Evolutionary conservation across 2,797 vertebrate genomes (phyloP).

Genomic region (Pteronotus mesoamericanus): DNA sequence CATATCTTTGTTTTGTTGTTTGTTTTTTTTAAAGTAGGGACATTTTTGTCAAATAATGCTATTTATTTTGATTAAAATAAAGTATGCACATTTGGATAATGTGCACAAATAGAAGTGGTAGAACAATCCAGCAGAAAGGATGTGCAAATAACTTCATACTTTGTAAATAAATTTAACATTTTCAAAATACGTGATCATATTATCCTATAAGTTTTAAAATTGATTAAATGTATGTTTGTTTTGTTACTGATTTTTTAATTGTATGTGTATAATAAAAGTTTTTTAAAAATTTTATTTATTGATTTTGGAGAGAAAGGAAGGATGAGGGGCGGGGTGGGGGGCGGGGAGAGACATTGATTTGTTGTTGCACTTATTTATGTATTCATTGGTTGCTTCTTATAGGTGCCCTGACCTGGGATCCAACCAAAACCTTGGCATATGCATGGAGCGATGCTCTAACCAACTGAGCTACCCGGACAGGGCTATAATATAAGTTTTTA

Average conservation of each 20-base stretch:
- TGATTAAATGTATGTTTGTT: slow-evolving; percentile 27
- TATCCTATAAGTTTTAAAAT: background rate
- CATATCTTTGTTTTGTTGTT: slow-evolving; percentile 16
- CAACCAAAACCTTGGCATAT: background rate
- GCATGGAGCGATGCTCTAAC: background rate
- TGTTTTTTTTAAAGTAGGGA: background rate
- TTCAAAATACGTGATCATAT: background rate
- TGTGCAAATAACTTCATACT: background rate
- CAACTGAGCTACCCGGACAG: background rate
- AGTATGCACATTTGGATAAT: background rate
- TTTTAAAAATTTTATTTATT: background rate
- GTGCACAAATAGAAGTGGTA: background rate
- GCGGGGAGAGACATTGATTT: background rate
- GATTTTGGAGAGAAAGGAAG: background rate
- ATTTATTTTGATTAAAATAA: background rate
- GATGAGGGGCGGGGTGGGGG: too few relatives aligned
- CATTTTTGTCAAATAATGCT: background rate
- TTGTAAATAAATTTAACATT: slow-evolving; percentile 25
- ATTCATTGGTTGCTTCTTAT: background rate
- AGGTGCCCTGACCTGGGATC: background rate
- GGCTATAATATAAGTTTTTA: background rate
- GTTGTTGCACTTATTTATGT: background rate
- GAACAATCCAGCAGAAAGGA: slow-evolving; percentile 22
- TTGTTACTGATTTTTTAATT: slow-evolving; percentile 4
- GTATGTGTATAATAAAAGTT: background rate